A percentile compares a stretch with the other conserved stretches of the same genome.
Evolutionary conservation across 1,140 invertebrate species (phyloP).

Genomic region (Galleria mellonella): DNA sequence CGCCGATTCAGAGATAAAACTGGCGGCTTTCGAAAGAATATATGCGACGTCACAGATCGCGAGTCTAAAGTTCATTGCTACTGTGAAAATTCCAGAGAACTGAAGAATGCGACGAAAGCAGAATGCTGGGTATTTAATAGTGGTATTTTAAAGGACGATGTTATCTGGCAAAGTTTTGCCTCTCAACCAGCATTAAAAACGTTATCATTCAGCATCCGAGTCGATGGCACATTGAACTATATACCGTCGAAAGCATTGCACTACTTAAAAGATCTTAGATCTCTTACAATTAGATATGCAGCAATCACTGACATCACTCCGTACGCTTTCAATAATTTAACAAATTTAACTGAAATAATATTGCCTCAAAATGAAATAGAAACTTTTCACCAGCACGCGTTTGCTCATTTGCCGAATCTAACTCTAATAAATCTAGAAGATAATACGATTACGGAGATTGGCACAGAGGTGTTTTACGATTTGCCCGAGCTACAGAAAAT

Average conservation of each 20-base stretch:
- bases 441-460: slow-evolving; percentile 82
- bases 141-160: slow-evolving; percentile 76
- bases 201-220: slow-evolving; percentile 81
- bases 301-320: slow-evolving; percentile 79
- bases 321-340: slow-evolving; percentile 82
- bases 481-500: slow-evolving; percentile 80
- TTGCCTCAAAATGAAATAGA: slow-evolving; percentile 81
- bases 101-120: slow-evolving; percentile 64
- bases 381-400: slow-evolving; percentile 77
- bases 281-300: slow-evolving; percentile 81
- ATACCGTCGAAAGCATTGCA: slow-evolving; percentile 81
- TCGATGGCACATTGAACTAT: slow-evolving; percentile 78
- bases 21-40: slow-evolving; percentile 61
- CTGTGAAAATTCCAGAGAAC: slow-evolving; percentile 60
- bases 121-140: slow-evolving; percentile 81
- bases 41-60: slow-evolving; percentile 64
- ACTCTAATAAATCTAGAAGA: slow-evolving; percentile 80
- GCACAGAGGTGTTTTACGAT: slow-evolving; percentile 81
- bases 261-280: slow-evolving; percentile 78
- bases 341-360: slow-evolving; percentile 78
- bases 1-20: slow-evolving; percentile 57
- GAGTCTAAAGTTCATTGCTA: slow-evolving; percentile 70
- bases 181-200: slow-evolving; percentile 81
- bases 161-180: slow-evolving; percentile 81
- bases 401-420: slow-evolving; percentile 80